A percentile compares a stretch with the other conserved stretches of the same genome.
Conservation (phyloP, 2,113 vertebrate species). For the Osmerus mordax region DNA sequence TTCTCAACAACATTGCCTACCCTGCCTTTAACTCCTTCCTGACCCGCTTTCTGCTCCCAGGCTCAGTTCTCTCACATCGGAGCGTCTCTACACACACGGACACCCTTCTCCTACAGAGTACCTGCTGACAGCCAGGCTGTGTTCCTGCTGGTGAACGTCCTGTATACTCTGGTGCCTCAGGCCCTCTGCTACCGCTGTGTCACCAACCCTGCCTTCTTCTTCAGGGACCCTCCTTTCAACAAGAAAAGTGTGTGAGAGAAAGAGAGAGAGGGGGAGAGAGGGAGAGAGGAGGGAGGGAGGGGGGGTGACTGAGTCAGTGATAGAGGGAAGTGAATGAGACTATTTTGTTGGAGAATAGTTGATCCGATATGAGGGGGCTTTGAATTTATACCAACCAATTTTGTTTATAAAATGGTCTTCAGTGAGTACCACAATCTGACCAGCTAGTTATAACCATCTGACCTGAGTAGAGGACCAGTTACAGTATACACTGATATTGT, state of each 20-base stretch:
- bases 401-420: no score
- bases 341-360: no score
- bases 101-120: slow-evolving; percentile 89
- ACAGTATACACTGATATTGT: no score
- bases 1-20: no score
- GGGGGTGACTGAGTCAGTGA: not conserved
- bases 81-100: slow-evolving; percentile 92
- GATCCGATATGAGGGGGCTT: no score
- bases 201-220: slow-evolving; percentile 83
- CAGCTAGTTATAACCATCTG: no score
- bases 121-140: slow-evolving; percentile 77
- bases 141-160: slow-evolving; percentile 82
- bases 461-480: no score
- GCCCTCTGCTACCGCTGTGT: slow-evolving; percentile 86
- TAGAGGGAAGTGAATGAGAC: not conserved
- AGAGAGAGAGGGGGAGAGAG: not conserved
- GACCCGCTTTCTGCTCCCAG: slow-evolving; percentile 68
- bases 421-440: no score
- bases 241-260: slow-evolving; percentile 56
- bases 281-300: not conserved
- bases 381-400: no score
- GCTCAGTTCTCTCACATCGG: slow-evolving; percentile 92
- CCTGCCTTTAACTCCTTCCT: not conserved
- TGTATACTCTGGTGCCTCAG: slow-evolving; percentile 86
- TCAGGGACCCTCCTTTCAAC: slow-evolving; percentile 62